phyloP scores from a whole-genome alignment of 2,888 invertebrate species.

The Oscheius myriophilus region DNA sequence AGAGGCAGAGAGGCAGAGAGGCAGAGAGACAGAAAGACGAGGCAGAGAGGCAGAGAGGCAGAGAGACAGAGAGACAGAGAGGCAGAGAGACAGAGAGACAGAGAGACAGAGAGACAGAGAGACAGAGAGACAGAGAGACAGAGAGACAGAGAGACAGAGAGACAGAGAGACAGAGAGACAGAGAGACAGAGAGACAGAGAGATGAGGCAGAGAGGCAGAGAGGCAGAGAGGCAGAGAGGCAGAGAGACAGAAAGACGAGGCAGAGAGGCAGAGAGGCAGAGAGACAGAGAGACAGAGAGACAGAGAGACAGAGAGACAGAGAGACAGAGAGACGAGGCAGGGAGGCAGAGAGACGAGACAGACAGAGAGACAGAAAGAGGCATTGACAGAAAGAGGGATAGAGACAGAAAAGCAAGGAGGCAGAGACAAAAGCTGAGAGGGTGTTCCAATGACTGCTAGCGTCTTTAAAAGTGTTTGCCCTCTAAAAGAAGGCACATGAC shows the following conservation, averaged over 20 bases:
- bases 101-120: constrained; percentile 21
- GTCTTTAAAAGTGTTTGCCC: constrained; percentile 3
- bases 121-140: constrained; percentile 11
- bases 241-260: not conserved
- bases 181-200: not conserved
- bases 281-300: constrained; percentile 10
- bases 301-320: constrained; percentile 3
- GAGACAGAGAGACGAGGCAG: not conserved
- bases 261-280: constrained; percentile 21
- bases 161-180: not conserved
- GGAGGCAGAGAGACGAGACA: not conserved
- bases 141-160: constrained; percentile 2
- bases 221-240: not conserved
- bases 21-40: not conserved
- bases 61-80: not conserved
- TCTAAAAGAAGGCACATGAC: not conserved
- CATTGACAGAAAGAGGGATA: no score
- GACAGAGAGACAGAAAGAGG: no score
- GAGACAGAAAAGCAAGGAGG: no score
- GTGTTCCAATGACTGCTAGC: not conserved
- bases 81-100: constrained; percentile 1
- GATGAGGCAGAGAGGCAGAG: constrained; percentile 8
- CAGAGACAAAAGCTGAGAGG: not conserved
- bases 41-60: constrained; percentile 10
- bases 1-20: not conserved